phyloP scores from a whole-genome alignment of 1,140 invertebrate genomes.

The Apis laboriosa region DNA sequence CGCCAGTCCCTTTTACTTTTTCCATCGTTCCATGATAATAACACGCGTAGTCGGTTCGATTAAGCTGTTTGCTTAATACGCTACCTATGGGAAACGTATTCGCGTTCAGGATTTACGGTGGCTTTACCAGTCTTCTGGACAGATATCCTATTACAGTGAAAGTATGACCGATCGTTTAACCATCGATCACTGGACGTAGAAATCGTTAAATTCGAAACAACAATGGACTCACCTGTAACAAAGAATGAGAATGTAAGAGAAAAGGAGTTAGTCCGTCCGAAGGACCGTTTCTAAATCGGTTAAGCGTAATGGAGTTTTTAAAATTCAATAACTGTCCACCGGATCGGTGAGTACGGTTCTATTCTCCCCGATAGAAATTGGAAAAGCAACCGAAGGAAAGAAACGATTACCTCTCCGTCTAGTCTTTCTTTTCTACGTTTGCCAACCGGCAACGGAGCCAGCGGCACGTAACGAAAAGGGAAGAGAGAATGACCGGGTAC shows the following conservation, averaged over 20 bases:
- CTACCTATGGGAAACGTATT: neutral
- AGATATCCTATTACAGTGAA: neutral
- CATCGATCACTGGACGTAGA: conserved; percentile 1
- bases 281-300: neutral
- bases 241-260: neutral
- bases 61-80: neutral
- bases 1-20: conserved; percentile 45
- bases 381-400: neutral
- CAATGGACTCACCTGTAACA: conserved; percentile 24
- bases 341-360: neutral
- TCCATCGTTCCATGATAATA: neutral
- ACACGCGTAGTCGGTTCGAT: conserved; percentile 22
- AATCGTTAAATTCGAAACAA: neutral
- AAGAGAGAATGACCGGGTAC: neutral
- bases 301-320: neutral
- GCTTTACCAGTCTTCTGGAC: conserved; percentile 36
- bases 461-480: conserved; percentile 40
- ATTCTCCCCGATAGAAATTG: neutral
- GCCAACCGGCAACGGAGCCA: conserved; percentile 25
- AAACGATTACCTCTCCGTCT: neutral
- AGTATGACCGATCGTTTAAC: neutral
- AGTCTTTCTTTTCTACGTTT: conserved; percentile 13
- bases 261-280: neutral
- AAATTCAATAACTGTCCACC: neutral
- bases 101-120: neutral